Conservation (phyloP, 2,888 invertebrate species). For the Rotaria magnacalcarata region DNA sequence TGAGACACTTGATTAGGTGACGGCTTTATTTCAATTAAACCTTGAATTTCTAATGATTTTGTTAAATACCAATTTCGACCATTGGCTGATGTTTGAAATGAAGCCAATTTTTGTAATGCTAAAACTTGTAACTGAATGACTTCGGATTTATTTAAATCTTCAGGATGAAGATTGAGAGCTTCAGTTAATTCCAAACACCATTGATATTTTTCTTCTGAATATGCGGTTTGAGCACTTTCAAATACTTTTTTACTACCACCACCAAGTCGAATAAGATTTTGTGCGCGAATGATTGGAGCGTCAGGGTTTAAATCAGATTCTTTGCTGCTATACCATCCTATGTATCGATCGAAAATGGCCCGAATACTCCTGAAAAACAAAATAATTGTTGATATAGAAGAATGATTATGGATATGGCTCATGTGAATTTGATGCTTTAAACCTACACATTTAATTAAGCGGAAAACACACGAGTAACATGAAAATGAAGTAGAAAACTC, state of each 20-base stretch:
- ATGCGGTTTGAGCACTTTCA: conserved; percentile 49
- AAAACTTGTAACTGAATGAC: conserved; percentile 50
- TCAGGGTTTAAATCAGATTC: conserved; percentile 46
- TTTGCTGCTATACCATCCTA: conserved; percentile 48
- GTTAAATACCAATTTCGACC: conserved; percentile 53
- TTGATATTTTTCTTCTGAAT: conserved; percentile 50
- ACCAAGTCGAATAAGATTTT: conserved; percentile 49
- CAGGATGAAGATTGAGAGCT: conserved; percentile 48
- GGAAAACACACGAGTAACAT: no score
- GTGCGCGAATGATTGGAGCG: conserved; percentile 48
- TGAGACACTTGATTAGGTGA: conserved; percentile 31
- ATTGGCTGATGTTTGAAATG: conserved; percentile 50
- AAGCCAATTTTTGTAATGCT: conserved; percentile 49
- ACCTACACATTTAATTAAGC: no score
- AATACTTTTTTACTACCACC: conserved; percentile 48
- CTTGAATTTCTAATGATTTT: conserved; percentile 50
- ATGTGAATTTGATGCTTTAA: no score
- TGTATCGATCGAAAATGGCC: not conserved
- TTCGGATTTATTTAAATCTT: conserved; percentile 47
- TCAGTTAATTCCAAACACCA: conserved; percentile 52
- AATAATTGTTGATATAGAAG: conserved; percentile 48
- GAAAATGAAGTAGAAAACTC: no score
- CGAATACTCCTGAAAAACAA: conserved; percentile 12
- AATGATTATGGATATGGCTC: no score
- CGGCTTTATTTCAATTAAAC: conserved; percentile 44